A percentile compares a stretch with the other conserved stretches of the same genome.
Conservation (phyloP, 2,113 vertebrate genomes). For the Bettongia penicillata region DNA sequence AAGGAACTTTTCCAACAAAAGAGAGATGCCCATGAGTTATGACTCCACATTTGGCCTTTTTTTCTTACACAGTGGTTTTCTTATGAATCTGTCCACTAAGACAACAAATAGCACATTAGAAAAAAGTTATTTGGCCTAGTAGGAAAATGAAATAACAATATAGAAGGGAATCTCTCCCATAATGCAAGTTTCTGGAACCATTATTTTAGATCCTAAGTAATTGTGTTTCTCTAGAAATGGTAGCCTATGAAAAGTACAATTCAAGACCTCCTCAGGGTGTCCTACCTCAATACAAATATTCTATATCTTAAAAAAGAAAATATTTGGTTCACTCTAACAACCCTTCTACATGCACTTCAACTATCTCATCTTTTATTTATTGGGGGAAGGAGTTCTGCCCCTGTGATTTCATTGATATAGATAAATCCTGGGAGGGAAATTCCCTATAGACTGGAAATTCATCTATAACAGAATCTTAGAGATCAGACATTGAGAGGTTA, state of each 20-base stretch:
- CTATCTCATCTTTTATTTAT: not conserved
- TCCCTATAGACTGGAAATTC: not conserved
- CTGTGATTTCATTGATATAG: not conserved
- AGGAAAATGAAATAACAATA: slow-evolving; percentile 51
- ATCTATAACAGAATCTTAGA: not conserved
- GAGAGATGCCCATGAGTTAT: not conserved
- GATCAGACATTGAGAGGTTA: not conserved
- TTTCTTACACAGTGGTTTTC: not conserved
- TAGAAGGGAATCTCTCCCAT: slow-evolving; percentile 65
- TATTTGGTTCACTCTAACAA: slow-evolving; percentile 36
- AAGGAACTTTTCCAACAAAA: not conserved
- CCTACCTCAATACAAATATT: slow-evolving; percentile 42
- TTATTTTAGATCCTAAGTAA: slow-evolving; percentile 72
- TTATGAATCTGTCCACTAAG: slow-evolving; percentile 49
- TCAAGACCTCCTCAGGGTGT: slow-evolving; percentile 40
- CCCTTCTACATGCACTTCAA: slow-evolving; percentile 9
- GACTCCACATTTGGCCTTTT: not conserved
- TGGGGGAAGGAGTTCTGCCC: not conserved
- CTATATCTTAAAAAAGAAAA: slow-evolving; percentile 49
- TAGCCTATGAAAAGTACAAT: slow-evolving; percentile 60
- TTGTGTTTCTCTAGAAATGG: slow-evolving; percentile 72
- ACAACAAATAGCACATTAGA: slow-evolving; percentile 39
- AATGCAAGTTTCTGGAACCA: slow-evolving; percentile 60
- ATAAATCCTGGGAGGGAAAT: not conserved
- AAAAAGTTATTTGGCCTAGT: slow-evolving; percentile 49